phyloP scores from a whole-genome alignment of 2,113 vertebrate species.

The Nyctereutes procyonoides region DNA sequence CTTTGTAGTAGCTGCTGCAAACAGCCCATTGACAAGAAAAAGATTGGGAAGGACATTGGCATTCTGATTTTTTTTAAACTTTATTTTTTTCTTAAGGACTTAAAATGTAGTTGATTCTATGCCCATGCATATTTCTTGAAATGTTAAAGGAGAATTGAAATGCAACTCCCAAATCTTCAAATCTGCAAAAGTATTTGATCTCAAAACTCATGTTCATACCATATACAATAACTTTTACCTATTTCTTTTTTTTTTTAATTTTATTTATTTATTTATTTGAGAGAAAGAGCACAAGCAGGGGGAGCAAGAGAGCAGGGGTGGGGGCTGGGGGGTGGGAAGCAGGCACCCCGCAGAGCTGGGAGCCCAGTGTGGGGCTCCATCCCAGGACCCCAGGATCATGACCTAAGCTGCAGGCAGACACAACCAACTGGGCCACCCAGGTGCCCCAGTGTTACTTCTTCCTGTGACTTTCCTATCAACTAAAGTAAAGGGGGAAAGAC shows the following conservation, averaged over 20 bases:
- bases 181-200: not conserved
- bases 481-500: not conserved
- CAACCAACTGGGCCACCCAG: no score
- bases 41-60: not conserved
- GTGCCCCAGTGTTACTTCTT: not conserved
- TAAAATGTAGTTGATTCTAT: not conserved
- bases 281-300: no score
- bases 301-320: no score
- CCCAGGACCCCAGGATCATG: no score
- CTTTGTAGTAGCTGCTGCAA: not conserved
- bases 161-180: slow-evolving; percentile 13
- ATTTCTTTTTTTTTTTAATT: not conserved
- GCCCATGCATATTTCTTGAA: not conserved
- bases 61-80: not conserved
- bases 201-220: not conserved
- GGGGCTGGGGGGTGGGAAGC: no score
- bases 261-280: no score
- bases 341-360: no score
- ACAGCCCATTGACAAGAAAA: not conserved
- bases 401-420: no score
- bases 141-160: slow-evolving; percentile 31
- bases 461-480: not conserved
- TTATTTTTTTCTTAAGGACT: not conserved
- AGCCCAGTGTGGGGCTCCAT: no score
- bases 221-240: not conserved